Percentiles rank a stretch among this genome's conserved stretches.
Conservation (phyloP, 30 jellyfish, hydroid and myxozoan genomes). For the Pseudorhiza aurosa region DNA sequence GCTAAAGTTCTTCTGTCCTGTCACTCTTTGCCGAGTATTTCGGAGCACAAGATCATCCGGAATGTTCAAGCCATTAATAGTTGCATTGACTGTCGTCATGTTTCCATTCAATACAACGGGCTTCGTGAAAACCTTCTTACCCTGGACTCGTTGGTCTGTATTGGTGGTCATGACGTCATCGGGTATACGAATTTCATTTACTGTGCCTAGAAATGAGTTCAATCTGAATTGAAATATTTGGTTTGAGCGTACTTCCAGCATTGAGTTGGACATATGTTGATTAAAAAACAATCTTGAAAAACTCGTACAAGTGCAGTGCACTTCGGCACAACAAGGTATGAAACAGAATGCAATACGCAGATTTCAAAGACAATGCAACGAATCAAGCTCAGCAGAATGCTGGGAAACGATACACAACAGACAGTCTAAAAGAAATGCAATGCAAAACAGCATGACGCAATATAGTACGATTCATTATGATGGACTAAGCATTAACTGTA, state of each 20-base stretch:
- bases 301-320: too few relatives aligned
- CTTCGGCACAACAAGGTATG: too few relatives aligned
- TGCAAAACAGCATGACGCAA: background rate
- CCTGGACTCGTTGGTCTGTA: conserved; percentile 70
- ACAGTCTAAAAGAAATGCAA: too few relatives aligned
- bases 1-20: conserved; percentile 55
- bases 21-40: conserved; percentile 20
- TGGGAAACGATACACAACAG: too few relatives aligned
- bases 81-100: conserved; percentile 42
- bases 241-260: too few relatives aligned
- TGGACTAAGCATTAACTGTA: background rate
- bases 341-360: too few relatives aligned
- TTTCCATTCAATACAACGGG: conserved; percentile 49
- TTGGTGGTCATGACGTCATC: conserved; percentile 68
- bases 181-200: conserved; percentile 71
- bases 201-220: conserved; percentile 44
- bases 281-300: too few relatives aligned
- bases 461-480: background rate
- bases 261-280: too few relatives aligned
- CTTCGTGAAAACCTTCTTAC: conserved; percentile 54
- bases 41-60: conserved; percentile 74
- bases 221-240: too few relatives aligned
- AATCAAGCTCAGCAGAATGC: too few relatives aligned
- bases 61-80: conserved; percentile 54
- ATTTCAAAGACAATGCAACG: too few relatives aligned